Percentiles rank a stretch among this genome's conserved stretches.
These are phyloP conservation scores for Pseudochirops cupreus DNA, from an alignment of 2,797 vertebrate species.

Conservation along the genomic window DNA sequence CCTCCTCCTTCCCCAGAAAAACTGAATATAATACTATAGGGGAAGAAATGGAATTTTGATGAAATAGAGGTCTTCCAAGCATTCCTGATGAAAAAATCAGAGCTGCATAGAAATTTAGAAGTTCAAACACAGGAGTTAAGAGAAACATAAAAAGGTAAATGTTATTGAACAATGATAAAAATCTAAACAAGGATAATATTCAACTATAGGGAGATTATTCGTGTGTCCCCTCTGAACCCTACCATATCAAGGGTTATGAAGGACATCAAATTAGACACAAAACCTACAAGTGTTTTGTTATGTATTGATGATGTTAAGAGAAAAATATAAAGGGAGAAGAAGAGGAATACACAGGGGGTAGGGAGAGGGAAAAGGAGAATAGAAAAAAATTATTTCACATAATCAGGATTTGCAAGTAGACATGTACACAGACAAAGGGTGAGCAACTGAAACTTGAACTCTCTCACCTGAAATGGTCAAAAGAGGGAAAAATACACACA, in stretches of 20 bases:
- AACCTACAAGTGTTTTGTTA: neutral
- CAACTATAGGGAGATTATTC: neutral
- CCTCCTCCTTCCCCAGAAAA: neutral
- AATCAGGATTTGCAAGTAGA: neutral
- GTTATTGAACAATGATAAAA: neutral
- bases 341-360: neutral
- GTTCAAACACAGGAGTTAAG: neutral
- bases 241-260: neutral
- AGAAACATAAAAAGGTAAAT: neutral
- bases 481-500: neutral
- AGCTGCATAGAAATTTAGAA: neutral
- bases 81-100: neutral
- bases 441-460: neutral
- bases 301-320: neutral
- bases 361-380: neutral
- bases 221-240: neutral
- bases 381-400: neutral
- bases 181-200: neutral
- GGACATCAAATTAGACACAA: neutral
- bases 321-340: neutral
- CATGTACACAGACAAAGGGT: neutral
- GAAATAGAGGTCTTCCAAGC: neutral
- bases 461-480: neutral
- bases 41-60: no score
- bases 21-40: neutral